These are phyloP conservation scores for Cercopithecus mona DNA, from an alignment of 2,113 vertebrate genomes.

Conservation along the genomic window DNA sequence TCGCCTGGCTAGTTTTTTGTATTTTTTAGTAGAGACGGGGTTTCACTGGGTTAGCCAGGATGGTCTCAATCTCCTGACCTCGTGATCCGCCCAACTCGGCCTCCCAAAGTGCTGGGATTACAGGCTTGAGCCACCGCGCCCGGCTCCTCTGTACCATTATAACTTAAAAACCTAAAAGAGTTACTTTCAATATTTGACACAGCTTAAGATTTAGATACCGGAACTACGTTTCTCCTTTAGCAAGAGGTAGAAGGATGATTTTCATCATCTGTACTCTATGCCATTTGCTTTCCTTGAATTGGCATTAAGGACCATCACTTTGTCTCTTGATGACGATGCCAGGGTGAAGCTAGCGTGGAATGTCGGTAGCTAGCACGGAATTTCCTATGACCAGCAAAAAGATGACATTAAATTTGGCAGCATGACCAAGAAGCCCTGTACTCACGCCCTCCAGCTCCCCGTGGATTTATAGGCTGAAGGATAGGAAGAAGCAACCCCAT, in stretches of 20 bases:
- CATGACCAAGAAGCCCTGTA: not conserved
- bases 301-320: not conserved
- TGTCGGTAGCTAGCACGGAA: not conserved
- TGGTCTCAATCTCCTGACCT: too few species aligned
- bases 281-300: not conserved
- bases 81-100: too few species aligned
- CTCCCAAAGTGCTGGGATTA: too few species aligned
- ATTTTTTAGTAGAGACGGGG: too few species aligned
- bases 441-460: not conserved
- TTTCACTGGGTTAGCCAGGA: too few species aligned
- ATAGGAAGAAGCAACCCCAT: not conserved
- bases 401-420: not conserved
- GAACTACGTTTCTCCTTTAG: not conserved
- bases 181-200: not conserved
- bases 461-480: not conserved
- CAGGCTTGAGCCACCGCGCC: too few species aligned
- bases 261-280: not conserved
- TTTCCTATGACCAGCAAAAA: not conserved
- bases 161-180: not conserved
- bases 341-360: not conserved
- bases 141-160: not conserved
- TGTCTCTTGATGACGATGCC: not conserved
- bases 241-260: not conserved
- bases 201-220: not conserved
- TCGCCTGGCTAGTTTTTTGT: too few species aligned